Evolutionary conservation across 2,888 invertebrate genomes (phyloP), one percentile per base, ranked within the genome.

Genomic region (Athalia rosae): DNA sequence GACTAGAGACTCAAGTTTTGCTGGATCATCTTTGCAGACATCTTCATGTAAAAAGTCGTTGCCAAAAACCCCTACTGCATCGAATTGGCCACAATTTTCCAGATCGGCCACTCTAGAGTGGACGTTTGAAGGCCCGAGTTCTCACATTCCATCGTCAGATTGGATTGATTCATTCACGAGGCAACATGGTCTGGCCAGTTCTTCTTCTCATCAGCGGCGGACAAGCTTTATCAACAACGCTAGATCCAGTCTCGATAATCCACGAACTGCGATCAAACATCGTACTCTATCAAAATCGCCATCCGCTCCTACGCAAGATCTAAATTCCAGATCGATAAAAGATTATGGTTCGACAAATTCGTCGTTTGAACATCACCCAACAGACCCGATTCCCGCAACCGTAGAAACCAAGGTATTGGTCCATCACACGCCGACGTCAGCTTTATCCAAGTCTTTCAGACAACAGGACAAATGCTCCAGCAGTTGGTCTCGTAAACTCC

Each of bases 91-190:
- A 6, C 48, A 71, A 48, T 77, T 77, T 61, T 77, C 73, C 7
- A 69, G 77, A n/a, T 77, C 77, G 9, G 77, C 77, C 1, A 77
- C 77, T n/a, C 15, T 77, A 13, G 77, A 77, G 69, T 77, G 77
- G 77, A 77, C 77, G 8, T 50, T 62, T n/a, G 77, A 77, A 43
- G 77, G 77, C 15, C 77, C 77, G 4, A 77, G 73, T 15, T 61
- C 63, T 5, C 61, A 73, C 28, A 43, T 61, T 8, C 77, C 77
- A 7, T 61, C 77, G 47, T 71, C 77, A 1, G 77, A 77, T 9
- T 77, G 77, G 77, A 77, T 77, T 43, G 77, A 77, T 47, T 77
- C 77, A 8, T 77, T 77, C 43, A 71, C 77, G 11, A 50, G 56
- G 15, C 77, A 77, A 15, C 77, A 77, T 43, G 77, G 77, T 8